Base-by-base conservation (phyloP, 2,888 invertebrate species). In the Tipula confusa region DNA sequence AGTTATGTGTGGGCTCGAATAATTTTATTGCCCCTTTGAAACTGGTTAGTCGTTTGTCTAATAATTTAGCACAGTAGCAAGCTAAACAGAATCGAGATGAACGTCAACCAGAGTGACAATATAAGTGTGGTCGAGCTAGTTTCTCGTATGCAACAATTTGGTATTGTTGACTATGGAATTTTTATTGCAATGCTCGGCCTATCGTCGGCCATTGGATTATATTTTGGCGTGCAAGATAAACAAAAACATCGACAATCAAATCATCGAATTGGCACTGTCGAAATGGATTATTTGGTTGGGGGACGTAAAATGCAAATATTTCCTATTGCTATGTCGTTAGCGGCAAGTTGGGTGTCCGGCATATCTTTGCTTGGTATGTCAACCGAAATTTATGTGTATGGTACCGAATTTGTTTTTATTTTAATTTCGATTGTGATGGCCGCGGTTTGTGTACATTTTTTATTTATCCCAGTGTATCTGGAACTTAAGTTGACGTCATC, bases 321-420 rank as follows among this genome's bases (percentile, higher is more conserved):
- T 80, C 79, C 79, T 24, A 13, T 79, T 9, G 79, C 79, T 6
- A 2, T 79, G 28, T 79, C 79, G 11, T 28, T 79, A 6, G 2
- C 29, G 2, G 79, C 79, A 0, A 48, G 18, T 7, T 24, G 18
- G 85, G 93, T 95, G 87, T 95, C 95, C 86, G 95, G 94, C 95
- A 79, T 95, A 85, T 93, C 95, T 0, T 89, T 95, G 48, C 89
- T 95, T 86, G 95, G 95, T 0, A 94, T 93, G 3, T 95, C 95
- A 0, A 95, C 95, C 0, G 95, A 95, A 87, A 90, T 95, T 82
- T 95, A 95, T 86, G 91, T 95, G 9, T 94, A 94, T 86, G 96
- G 96, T 0, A 94, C 94, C 5, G 92, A 94, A 84, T 96, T 94
- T 87, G 89, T 92, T 5, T 94, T 92, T 87, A 91, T 93, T 15